A percentile compares a stretch with the other conserved stretches of the same genome.
phyloP scores from a whole-genome alignment of 2,797 vertebrate species.

The Pantherophis alleghaniensis region DNA sequence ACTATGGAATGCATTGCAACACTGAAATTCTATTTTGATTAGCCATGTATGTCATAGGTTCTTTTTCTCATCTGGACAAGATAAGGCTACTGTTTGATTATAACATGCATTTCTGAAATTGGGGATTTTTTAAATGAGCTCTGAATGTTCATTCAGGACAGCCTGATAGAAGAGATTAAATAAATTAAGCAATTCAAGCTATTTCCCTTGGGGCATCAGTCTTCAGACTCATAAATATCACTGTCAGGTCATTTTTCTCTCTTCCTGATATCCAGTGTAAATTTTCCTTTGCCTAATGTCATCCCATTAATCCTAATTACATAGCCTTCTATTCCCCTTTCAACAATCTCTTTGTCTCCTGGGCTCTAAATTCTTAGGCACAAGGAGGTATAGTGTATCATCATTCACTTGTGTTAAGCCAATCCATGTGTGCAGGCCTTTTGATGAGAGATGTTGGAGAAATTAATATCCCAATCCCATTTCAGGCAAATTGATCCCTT shows the following conservation, averaged over 20 bases:
- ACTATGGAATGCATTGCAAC: not conserved
- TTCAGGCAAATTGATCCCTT: not conserved
- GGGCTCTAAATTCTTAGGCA: conserved; percentile 21
- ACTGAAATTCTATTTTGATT: conserved; percentile 21
- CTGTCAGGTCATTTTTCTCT: conserved; percentile 19
- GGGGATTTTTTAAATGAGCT: conserved; percentile 2
- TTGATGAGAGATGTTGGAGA: not conserved
- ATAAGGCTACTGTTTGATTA: conserved; percentile 9
- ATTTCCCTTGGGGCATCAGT: conserved; percentile 28
- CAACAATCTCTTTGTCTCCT: conserved; percentile 12
- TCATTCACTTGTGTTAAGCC: conserved; percentile 3
- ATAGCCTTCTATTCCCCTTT: conserved; percentile 27
- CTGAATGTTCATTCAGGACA: conserved; percentile 16
- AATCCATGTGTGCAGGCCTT: not conserved
- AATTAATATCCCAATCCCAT: not conserved
- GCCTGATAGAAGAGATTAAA: conserved; percentile 32
- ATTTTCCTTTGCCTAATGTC: conserved; percentile 35
- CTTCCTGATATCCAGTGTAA: conserved; percentile 29
- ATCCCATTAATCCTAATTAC: conserved; percentile 41
- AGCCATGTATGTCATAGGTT: not conserved
- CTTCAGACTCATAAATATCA: conserved; percentile 31
- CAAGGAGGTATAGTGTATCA: not conserved
- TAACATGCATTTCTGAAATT: conserved; percentile 5
- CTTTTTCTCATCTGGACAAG: conserved; percentile 8
- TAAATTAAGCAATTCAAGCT: conserved; percentile 36